A percentile compares a stretch with the other conserved stretches of the same genome.
These are phyloP conservation scores for Diuraphis noxia DNA, from an alignment of 1,140 invertebrate genomes.

Conservation along the genomic window DNA sequence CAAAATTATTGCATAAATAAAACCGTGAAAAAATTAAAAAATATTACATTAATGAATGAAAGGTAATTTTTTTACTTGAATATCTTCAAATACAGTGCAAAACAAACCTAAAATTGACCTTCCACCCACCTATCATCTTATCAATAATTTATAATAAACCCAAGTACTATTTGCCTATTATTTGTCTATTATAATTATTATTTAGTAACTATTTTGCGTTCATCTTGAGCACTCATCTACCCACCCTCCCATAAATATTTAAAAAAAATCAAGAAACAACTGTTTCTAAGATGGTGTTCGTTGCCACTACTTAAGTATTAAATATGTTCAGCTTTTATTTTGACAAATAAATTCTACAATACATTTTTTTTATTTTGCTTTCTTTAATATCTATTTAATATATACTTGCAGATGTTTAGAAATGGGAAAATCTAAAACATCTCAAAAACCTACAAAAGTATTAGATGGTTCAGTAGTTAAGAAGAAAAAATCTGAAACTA, in stretches of 20 bases:
- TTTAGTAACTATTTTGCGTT: no score
- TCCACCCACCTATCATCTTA: no score
- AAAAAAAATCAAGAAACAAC: no score
- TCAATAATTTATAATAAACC: no score
- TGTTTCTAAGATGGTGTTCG: no score
- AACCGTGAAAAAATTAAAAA: constrained; percentile 75
- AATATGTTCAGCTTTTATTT: neutral
- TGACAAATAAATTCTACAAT: neutral
- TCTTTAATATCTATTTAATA: constrained; percentile 26
- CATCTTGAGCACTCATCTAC: no score
- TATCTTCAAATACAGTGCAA: no score
- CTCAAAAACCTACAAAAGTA: constrained; percentile 64
- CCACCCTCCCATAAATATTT: no score
- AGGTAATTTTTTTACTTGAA: constrained; percentile 61
- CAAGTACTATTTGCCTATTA: no score
- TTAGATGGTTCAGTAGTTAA: constrained; percentile 69
- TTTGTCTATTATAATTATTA: no score
- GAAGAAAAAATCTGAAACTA: constrained; percentile 64
- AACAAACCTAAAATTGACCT: no score
- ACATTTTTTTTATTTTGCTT: neutral
- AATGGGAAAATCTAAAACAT: constrained; percentile 73
- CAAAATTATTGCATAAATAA: constrained; percentile 91
- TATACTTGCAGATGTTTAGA: constrained; percentile 75
- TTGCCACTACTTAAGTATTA: neutral
- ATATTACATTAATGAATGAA: constrained; percentile 88